A percentile compares a stretch with the other conserved stretches of the same genome.
phyloP scores from a whole-genome alignment of 1,140 invertebrate genomes.

The Macrosteles quadrilineatus region DNA sequence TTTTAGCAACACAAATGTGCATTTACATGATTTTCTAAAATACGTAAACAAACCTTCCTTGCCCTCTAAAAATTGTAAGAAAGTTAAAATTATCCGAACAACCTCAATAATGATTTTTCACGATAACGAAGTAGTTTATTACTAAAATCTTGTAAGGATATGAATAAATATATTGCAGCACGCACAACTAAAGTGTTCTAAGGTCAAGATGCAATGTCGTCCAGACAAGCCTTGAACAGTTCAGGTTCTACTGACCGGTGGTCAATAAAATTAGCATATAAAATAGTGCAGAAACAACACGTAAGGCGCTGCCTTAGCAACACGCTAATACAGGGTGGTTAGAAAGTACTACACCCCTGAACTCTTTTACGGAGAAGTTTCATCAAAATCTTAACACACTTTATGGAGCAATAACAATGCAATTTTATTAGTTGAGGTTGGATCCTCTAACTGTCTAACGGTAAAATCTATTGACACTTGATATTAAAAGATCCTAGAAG shows the following conservation, averaged over 20 bases:
- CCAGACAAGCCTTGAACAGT: neutral
- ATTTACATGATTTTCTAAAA: no score
- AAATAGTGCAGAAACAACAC: neutral
- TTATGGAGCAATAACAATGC: neutral
- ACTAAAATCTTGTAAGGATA: no score
- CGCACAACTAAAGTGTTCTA: neutral
- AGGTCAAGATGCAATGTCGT: neutral
- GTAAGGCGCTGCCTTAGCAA: neutral
- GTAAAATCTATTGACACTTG: neutral
- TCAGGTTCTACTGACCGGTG: neutral
- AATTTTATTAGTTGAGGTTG: neutral
- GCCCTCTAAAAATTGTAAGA: no score
- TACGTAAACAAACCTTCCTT: no score
- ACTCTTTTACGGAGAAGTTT: neutral
- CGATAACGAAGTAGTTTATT: no score
- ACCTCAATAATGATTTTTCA: no score
- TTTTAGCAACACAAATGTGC: no score
- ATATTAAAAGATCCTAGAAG: neutral
- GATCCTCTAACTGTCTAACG: neutral
- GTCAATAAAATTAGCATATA: conserved; percentile 14
- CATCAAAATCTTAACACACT: neutral
- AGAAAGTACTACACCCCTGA: neutral
- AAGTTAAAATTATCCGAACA: no score
- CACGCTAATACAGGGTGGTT: neutral
- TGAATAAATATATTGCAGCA: no score